These are phyloP conservation scores for Euglossa dilemma DNA, from an alignment of 1,140 invertebrate species.

Conservation along the genomic window DNA sequence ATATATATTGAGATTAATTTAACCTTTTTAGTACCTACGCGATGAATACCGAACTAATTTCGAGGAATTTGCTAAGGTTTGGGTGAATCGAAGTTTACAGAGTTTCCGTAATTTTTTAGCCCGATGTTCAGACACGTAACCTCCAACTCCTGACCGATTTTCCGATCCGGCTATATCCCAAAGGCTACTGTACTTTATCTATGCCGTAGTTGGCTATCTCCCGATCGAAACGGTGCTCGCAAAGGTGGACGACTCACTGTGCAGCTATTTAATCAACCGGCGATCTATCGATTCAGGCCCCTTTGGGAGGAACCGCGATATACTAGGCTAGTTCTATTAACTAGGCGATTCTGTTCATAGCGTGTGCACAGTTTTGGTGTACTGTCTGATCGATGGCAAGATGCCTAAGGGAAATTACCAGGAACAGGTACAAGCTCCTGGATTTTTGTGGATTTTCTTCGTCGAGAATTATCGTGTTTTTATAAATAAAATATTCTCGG, in stretches of 20 bases:
- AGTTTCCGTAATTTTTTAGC: not conserved
- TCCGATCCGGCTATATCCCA: not conserved
- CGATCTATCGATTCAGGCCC: constrained; percentile 16
- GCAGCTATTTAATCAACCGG: constrained; percentile 23
- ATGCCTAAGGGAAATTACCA: too few species aligned
- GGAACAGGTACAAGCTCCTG: too few species aligned
- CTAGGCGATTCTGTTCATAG: not conserved
- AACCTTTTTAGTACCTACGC: too few species aligned
- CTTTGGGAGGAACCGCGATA: not conserved
- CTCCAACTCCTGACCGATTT: not conserved
- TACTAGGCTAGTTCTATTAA: not conserved
- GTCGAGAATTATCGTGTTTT: too few species aligned
- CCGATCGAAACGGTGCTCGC: constrained; percentile 2
- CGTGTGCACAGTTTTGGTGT: not conserved
- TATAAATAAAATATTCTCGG: too few species aligned
- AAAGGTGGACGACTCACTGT: constrained; percentile 1
- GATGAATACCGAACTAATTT: too few species aligned
- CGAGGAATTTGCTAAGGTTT: too few species aligned
- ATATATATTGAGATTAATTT: too few species aligned
- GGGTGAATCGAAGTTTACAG: too few species aligned
- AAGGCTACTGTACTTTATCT: not conserved
- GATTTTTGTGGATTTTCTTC: too few species aligned
- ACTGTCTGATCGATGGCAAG: not conserved
- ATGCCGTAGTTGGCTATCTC: not conserved
- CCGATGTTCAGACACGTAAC: not conserved